Percentiles rank a stretch among this genome's conserved stretches.
phyloP scores from a whole-genome alignment of 2,113 vertebrate species.

The Gavia stellata region DNA sequence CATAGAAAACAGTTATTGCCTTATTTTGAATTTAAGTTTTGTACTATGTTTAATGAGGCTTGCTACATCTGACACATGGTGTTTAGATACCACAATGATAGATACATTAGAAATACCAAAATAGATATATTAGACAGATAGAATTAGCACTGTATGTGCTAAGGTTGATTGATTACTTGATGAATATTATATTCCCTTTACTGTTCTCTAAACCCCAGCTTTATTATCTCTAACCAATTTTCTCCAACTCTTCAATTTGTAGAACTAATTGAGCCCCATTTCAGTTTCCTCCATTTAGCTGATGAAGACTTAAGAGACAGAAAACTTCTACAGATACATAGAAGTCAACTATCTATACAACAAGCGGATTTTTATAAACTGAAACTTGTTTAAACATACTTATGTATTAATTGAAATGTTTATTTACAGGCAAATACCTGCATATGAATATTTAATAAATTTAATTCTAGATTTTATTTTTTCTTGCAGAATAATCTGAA shows the following conservation, averaged over 20 bases:
- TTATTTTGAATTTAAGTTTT: neutral
- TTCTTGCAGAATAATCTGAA: neutral
- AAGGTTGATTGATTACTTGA: slow-evolving; percentile 52
- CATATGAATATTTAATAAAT: neutral
- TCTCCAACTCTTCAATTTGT: slow-evolving; percentile 47
- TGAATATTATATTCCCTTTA: slow-evolving; percentile 41
- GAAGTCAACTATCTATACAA: neutral
- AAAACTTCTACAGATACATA: neutral
- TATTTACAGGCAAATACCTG: neutral
- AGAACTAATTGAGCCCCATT: slow-evolving; percentile 46
- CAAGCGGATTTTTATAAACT: neutral
- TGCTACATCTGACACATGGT: neutral
- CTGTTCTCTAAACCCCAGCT: slow-evolving; percentile 51
- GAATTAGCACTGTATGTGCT: slow-evolving; percentile 41
- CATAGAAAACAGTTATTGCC: neutral
- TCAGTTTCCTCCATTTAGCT: slow-evolving; percentile 33
- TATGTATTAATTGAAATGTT: neutral
- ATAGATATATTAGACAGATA: slow-evolving; percentile 32
- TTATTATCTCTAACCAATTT: slow-evolving; percentile 60
- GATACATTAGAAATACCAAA: slow-evolving; percentile 42
- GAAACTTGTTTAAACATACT: neutral
- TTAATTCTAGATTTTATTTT: neutral
- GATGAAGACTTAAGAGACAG: slow-evolving; percentile 45
- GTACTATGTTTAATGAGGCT: neutral
- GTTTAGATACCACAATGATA: neutral